Evolutionary conservation across 2,113 vertebrate genomes (phyloP).

Genomic region (Acinonyx jubatus): DNA sequence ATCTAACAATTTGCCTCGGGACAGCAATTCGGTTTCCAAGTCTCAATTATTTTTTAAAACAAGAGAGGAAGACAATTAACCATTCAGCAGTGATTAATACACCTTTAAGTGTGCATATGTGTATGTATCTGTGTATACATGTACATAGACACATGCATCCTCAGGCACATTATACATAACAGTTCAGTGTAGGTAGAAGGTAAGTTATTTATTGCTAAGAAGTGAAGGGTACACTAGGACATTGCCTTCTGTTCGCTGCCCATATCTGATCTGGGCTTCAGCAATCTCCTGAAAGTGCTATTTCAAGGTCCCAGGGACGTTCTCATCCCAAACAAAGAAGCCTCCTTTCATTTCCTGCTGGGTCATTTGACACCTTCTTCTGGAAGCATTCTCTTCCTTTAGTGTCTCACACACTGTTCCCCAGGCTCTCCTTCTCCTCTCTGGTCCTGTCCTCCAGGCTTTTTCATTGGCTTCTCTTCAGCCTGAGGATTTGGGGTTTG

Average conservation of each 20-base stretch:
- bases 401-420: fast-evolving
- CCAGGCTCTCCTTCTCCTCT: neutral
- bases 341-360: neutral
- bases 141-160: neutral
- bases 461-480: neutral
- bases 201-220: neutral
- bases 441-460: neutral
- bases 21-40: conserved; percentile 6
- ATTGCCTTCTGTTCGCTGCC: neutral
- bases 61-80: neutral
- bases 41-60: neutral
- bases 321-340: neutral
- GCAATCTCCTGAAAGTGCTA: neutral
- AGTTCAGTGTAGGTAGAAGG: neutral
- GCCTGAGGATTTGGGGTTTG: neutral
- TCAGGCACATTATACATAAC: neutral
- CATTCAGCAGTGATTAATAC: neutral
- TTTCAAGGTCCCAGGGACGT: neutral
- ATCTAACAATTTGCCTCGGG: neutral
- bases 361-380: neutral
- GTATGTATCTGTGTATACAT: neutral
- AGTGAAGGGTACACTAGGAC: neutral
- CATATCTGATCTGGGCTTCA: neutral
- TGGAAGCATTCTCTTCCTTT: neutral
- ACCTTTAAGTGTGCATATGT: neutral